Evolutionary conservation across 30 jellyfish, hydroid and myxozoan genomes (phyloP), one percentile per base, ranked within the genome.

Genomic region (Turritopsis dohrnii): DNA sequence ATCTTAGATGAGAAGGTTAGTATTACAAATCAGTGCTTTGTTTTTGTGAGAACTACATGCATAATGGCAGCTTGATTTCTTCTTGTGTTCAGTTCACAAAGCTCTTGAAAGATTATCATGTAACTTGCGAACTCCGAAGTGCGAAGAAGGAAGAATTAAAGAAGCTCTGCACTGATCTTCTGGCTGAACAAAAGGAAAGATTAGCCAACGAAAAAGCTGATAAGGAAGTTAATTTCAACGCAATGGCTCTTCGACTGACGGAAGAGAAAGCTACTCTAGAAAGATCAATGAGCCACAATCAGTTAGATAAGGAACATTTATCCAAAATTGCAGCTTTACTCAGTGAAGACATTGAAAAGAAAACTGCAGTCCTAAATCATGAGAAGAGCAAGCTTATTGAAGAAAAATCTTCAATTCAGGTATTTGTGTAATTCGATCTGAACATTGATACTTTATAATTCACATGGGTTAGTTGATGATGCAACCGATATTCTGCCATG

Each of bases 291-390:
- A 69, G 77, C 19, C 77, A 69, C 30, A 27, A 23, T 69, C 77
- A 69, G 77, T 69, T 69, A 69, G 77, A 69, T 0, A 69, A 69
- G 30, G 30, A 69, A 19, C 77, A 69, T 69, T 69, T 69, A 1
- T 69, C 30, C 16, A 69, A 69, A 69, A 69, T n/a, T 1, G 77
- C 28, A 69, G 30, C 31, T 69, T 23, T 69, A 1, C 22, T 69
- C 23, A 69, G 19, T 69, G 77, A 7, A 19, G 77, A 69, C 17
- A 69, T 69, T 69, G 77, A 69, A 27, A 69, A 69, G 30, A 69
- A 69, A 27, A 69, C 77, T n/a, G 30, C 77, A 0, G 0, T 7
- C 0, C 30, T 69, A 69, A 69, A 23, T 27, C 9, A 69, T n/a
- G 77, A 69, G 31, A 69, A 19, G 77, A 1, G 30, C 8, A 27